Evolutionary conservation across 2,797 vertebrate species (phyloP).

Genomic region (Cetoscarus ocellatus): DNA sequence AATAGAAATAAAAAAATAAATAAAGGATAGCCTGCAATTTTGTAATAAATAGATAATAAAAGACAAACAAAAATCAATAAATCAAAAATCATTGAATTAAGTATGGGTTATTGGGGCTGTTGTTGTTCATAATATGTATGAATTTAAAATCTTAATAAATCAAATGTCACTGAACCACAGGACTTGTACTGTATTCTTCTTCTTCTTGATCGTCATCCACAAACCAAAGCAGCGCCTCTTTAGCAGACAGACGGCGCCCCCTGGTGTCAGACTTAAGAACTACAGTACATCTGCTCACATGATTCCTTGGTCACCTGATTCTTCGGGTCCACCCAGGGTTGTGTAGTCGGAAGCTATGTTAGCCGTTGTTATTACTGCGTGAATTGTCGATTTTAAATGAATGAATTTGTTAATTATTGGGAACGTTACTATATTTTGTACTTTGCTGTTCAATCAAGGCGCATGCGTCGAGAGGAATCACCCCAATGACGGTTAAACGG

Average conservation of each 20-base stretch:
- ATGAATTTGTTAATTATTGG: fast-evolving
- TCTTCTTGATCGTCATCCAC: background rate
- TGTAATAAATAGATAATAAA: too few species aligned
- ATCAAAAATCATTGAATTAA: too few species aligned
- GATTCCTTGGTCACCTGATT: slow-evolving; percentile 79
- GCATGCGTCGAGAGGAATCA: background rate
- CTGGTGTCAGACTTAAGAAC: background rate
- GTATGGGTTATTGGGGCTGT: too few species aligned
- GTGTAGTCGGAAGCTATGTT: slow-evolving; percentile 32
- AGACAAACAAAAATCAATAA: too few species aligned
- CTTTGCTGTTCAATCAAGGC: background rate
- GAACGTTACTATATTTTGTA: fast-evolving
- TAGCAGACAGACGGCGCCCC: slow-evolving; percentile 30
- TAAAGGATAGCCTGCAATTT: too few species aligned
- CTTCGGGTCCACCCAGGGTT: slow-evolving; percentile 19
- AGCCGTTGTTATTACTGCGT: background rate
- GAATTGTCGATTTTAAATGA: background rate
- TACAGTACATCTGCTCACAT: slow-evolving; percentile 61
- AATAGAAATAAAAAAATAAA: too few species aligned
- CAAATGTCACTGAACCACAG: too few species aligned
- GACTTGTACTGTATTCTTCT: too few species aligned
- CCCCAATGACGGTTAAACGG: background rate
- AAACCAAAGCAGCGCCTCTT: too few species aligned
- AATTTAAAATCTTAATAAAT: too few species aligned
- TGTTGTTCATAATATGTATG: too few species aligned